A percentile compares a stretch with the other conserved stretches of the same genome.
Conservation (phyloP, 2,888 invertebrate species). For the Dione vanillae region DNA sequence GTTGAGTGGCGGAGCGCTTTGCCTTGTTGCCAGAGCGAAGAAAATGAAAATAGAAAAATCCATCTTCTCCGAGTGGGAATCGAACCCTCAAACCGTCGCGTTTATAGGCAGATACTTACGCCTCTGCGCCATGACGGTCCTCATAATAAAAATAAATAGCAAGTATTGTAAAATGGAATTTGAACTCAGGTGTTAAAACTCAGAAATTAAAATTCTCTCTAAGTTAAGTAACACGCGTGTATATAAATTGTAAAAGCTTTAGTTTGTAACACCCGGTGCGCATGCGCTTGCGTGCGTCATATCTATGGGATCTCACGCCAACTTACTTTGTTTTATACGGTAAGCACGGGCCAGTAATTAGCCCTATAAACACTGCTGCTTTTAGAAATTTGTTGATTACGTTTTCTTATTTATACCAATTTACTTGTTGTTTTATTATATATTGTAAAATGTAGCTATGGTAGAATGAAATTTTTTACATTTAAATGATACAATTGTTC, state of each 20-base stretch:
- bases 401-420: not conserved
- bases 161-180: too few species aligned
- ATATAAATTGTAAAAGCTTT: not conserved
- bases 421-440: not conserved
- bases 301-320: slow-evolving; percentile 54
- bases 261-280: slow-evolving; percentile 42
- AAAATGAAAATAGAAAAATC: too few species aligned
- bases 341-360: slow-evolving; percentile 29
- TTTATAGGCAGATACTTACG: too few species aligned
- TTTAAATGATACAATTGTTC: too few species aligned
- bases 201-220: not conserved
- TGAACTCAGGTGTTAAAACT: not conserved
- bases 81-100: too few species aligned
- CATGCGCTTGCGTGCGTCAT: slow-evolving; percentile 61
- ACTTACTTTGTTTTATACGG: slow-evolving; percentile 29
- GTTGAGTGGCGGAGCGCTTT: too few species aligned
- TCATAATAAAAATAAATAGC: not conserved
- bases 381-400: slow-evolving; percentile 4
- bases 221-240: not conserved
- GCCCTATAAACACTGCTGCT: slow-evolving; percentile 8
- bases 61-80: too few species aligned
- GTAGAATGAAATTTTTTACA: not conserved
- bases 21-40: too few species aligned
- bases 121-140: not conserved
- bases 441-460: not conserved